Evolutionary conservation across 1,140 invertebrate genomes (phyloP), one percentile per base, ranked within the genome.

Genomic region (Cherax destructor): DNA sequence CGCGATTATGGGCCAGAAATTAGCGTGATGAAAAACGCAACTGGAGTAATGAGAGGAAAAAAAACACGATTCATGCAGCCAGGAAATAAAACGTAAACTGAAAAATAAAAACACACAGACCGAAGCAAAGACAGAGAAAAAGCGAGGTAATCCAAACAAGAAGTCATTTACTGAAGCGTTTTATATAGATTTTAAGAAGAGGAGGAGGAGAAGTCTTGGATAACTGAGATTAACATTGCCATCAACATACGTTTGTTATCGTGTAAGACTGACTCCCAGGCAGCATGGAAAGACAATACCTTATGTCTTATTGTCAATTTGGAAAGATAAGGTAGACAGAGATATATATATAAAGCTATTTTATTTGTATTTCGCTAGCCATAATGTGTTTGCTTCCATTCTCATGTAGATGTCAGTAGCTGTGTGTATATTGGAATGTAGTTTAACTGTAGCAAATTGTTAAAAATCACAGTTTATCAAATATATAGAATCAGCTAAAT

Each of bases 261-360:
- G 79, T 21, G 49, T 52, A 56, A 50, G 52, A 80, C 50, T 56
- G 79, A 80, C 49, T 80, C n/a, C 50, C n/a, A 72, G 50, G 50
- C 69, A 41, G 56, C 65, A 69, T 11, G 47, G 47, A 47, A n/a
- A 16, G 50, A 49, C 59, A 56, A 56, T 13, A 56, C 52, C 52
- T 56, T 56, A 56, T 56, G 52, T 72, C 47, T 56, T 50, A n/a
- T 69, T 65, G 65, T 6, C 47, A 49, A 50, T 49, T n/a, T 47
- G 41, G 49, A 47, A 74, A 61, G 24, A 47, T 30, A 30, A 18
- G 50, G n/a, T 21, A 72, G 56, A 49, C 69, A 80, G 49, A 80
- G 24, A 49, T 7, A n/a, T 56, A n/a, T 21, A 52, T 49, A 80
- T 80, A 80, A 18, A n/a, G 21, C 11, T 2, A 80, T n/a, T 24